These are phyloP conservation scores for Neogale vison DNA, from an alignment of 2,113 vertebrate species.

Conservation along the genomic window DNA sequence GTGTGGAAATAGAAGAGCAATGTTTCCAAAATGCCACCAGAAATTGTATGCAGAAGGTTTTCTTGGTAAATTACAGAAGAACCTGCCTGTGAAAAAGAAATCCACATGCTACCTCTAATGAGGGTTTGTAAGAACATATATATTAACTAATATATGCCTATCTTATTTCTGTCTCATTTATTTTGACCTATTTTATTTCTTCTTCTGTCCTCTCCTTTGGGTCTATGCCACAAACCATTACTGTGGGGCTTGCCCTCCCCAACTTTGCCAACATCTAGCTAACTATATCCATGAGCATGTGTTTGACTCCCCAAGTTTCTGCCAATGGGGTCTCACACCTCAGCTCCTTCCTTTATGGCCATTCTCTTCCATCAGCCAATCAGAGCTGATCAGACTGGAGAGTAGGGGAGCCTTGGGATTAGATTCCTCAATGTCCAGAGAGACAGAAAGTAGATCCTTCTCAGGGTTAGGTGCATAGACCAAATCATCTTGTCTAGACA, in stretches of 20 bases:
- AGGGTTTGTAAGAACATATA: neutral
- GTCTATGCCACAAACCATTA: neutral
- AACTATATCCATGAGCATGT: neutral
- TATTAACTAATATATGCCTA: neutral
- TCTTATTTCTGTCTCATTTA: neutral
- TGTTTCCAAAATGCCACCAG: neutral
- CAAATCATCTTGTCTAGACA: neutral
- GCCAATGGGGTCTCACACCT: neutral
- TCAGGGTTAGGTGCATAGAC: neutral
- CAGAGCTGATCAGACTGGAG: neutral
- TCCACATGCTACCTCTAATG: neutral
- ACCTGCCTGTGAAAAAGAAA: neutral
- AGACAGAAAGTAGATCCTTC: neutral
- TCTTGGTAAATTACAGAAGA: neutral
- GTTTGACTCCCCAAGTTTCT: neutral
- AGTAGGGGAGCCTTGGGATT: too few species aligned
- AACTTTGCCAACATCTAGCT: neutral
- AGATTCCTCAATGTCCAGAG: neutral
- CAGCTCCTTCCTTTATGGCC: neutral
- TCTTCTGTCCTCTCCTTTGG: neutral
- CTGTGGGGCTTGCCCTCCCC: neutral
- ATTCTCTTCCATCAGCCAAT: neutral
- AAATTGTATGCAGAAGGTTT: neutral
- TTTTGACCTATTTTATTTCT: neutral
- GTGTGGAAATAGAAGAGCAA: neutral